These are phyloP conservation scores for Mustela lutreola DNA, from an alignment of 2,113 vertebrate genomes.

Conservation along the genomic window DNA sequence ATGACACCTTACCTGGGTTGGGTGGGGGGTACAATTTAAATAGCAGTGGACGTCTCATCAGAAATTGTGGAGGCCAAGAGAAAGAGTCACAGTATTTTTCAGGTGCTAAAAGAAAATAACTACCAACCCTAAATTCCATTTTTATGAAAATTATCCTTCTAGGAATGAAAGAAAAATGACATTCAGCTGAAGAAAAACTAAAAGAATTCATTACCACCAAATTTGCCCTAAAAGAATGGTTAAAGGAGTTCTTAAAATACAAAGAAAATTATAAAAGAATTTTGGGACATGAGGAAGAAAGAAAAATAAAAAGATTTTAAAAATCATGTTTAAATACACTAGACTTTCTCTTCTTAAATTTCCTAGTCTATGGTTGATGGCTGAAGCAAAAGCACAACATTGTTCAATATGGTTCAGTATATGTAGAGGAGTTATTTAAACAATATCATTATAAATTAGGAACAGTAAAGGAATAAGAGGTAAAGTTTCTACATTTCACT, in stretches of 20 bases:
- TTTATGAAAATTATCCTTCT: neutral
- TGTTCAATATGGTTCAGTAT: neutral
- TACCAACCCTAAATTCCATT: neutral
- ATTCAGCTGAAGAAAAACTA: neutral
- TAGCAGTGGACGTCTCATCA: neutral
- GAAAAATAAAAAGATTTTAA: neutral
- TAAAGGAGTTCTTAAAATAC: neutral
- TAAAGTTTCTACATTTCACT: neutral
- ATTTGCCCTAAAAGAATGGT: neutral
- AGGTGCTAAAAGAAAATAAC: neutral
- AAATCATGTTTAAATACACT: neutral
- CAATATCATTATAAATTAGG: neutral
- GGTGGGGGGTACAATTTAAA: neutral
- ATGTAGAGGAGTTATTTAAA: neutral
- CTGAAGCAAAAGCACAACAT: neutral
- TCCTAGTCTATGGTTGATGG: neutral
- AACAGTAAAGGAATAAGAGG: neutral
- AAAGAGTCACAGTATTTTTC: neutral
- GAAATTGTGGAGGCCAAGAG: neutral
- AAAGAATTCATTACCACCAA: neutral
- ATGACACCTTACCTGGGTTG: neutral
- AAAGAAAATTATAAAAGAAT: neutral
- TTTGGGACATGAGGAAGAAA: neutral
- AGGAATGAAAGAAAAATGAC: neutral
- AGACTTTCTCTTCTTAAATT: neutral